These are phyloP conservation scores for Aspidapion aeneum DNA, from an alignment of 2,888 invertebrate species.

Conservation along the genomic window DNA sequence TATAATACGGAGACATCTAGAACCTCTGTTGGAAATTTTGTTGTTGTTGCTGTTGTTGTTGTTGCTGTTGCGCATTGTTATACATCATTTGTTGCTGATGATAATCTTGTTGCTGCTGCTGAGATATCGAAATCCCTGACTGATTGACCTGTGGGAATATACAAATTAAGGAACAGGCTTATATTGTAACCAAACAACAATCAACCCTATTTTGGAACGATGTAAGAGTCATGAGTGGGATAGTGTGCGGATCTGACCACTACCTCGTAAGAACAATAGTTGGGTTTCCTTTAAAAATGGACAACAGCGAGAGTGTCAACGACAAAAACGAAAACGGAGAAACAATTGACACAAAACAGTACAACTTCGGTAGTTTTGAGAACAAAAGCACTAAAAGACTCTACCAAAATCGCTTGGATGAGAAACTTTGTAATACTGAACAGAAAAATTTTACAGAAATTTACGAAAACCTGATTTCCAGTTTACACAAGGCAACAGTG, in stretches of 20 bases:
- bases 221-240: not conserved
- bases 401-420: not conserved
- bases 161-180: too few species aligned
- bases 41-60: conserved; percentile 66
- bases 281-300: not conserved
- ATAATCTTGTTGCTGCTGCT: conserved; percentile 48
- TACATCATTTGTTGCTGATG: conserved; percentile 71
- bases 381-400: not conserved
- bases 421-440: not conserved
- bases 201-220: not conserved
- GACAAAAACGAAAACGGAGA: not conserved
- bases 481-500: not conserved
- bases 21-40: conserved; percentile 70
- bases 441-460: not conserved
- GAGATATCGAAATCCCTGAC: conserved; percentile 31
- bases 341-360: not conserved
- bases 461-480: not conserved
- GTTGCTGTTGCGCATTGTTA: conserved; percentile 58
- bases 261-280: not conserved
- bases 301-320: not conserved
- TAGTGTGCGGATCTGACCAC: not conserved
- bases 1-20: too few species aligned
- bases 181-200: not conserved
- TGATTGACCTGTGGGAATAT: not conserved
- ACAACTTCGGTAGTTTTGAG: not conserved